Evolutionary conservation across 2,113 vertebrate genomes (phyloP).

Genomic region (Nipponia nippon): DNA sequence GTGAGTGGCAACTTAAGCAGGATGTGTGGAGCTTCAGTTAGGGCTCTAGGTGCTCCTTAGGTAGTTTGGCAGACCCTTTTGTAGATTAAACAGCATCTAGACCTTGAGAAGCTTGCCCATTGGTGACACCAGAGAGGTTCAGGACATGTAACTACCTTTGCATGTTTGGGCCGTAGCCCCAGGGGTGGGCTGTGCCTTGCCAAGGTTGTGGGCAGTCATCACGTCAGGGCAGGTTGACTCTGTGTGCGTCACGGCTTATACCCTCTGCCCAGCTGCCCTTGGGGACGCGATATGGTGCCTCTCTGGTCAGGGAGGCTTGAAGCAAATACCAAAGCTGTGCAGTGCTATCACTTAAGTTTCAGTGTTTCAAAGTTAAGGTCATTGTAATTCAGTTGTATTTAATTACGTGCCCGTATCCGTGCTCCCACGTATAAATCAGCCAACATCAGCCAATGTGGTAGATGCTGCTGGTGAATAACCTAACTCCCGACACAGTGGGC

Average conservation of each 20-base stretch:
- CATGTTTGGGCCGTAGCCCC: too few species aligned
- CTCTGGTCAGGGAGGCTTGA: not conserved
- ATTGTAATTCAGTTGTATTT: not conserved
- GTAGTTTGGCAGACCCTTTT: not conserved
- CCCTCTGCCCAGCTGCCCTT: not conserved
- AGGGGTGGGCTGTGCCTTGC: not conserved
- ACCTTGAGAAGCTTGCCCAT: not conserved
- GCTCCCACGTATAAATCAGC: not conserved
- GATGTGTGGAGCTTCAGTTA: not conserved
- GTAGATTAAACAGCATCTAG: not conserved
- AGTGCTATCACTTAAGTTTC: not conserved
- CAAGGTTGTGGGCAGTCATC: not conserved
- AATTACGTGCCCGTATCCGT: not conserved
- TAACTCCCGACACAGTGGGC: not conserved
- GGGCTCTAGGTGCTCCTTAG: not conserved
- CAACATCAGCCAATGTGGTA: not conserved
- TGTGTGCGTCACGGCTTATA: rapidly evolving
- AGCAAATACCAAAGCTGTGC: rapidly evolving
- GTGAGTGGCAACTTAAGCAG: not conserved
- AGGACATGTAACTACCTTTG: not conserved
- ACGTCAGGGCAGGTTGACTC: not conserved
- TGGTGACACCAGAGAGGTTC: not conserved
- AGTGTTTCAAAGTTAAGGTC: not conserved
- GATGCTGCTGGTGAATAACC: not conserved
- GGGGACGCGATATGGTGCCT: rapidly evolving